These are phyloP conservation scores for Tonatia bakeri DNA, from an alignment of 2,113 vertebrate species.

Conservation along the genomic window DNA sequence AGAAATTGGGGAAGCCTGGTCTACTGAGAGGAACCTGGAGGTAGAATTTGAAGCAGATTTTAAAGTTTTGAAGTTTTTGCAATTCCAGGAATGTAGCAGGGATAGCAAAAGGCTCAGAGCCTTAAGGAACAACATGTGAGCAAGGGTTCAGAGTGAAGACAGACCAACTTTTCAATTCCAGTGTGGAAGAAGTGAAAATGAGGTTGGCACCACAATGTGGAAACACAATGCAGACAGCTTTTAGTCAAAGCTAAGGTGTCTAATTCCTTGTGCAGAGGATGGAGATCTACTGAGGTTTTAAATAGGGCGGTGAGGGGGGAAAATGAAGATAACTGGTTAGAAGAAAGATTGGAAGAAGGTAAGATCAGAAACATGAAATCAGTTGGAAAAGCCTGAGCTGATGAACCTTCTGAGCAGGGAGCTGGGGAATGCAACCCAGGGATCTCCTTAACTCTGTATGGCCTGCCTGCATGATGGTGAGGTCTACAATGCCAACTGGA, in stretches of 20 bases:
- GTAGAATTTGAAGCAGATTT: not conserved
- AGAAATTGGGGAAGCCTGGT: not conserved
- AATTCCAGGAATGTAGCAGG: not conserved
- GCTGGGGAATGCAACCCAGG: not conserved
- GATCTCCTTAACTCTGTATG: too few relatives aligned
- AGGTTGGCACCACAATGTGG: accelerated
- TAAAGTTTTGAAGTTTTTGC: not conserved
- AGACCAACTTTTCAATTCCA: not conserved
- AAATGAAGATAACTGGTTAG: not conserved
- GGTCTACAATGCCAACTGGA: not conserved
- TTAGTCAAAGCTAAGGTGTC: not conserved
- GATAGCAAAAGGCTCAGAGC: not conserved
- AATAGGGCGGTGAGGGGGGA: not conserved
- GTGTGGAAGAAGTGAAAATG: not conserved
- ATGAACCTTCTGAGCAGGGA: not conserved
- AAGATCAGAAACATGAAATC: not conserved
- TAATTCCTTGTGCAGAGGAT: not conserved
- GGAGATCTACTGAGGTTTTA: not conserved
- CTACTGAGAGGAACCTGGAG: not conserved
- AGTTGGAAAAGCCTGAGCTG: not conserved
- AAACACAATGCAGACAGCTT: not conserved
- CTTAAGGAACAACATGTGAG: not conserved
- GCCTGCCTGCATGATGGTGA: not conserved
- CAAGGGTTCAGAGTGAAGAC: not conserved
- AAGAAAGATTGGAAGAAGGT: not conserved